phyloP scores from a whole-genome alignment of 2,888 invertebrate genomes.

The Hyposoter dolosus region DNA sequence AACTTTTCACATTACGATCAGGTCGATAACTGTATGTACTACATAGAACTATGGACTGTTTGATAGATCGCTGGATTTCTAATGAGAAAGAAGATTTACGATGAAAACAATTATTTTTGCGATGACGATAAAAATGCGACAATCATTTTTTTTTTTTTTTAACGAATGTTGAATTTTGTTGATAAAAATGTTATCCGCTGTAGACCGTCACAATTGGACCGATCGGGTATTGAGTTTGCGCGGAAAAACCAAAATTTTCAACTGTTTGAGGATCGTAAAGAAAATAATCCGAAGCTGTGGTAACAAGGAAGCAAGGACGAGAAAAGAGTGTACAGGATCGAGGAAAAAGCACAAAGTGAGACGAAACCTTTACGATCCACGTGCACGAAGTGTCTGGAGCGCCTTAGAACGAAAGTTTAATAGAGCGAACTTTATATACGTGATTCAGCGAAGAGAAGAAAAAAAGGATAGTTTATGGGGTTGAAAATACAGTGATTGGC shows the following conservation, averaged over 20 bases:
- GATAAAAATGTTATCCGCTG: neutral
- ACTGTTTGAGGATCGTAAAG: constrained; percentile 1
- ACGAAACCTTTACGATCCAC: constrained; percentile 50
- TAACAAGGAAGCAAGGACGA: constrained; percentile 1
- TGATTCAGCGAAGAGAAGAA: constrained; percentile 16
- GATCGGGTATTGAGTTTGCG: neutral
- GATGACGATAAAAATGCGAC: neutral
- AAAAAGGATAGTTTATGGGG: neutral
- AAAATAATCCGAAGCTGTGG: neutral
- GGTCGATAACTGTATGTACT: neutral
- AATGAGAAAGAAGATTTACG: neutral
- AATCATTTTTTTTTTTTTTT: neutral
- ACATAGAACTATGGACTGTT: constrained; percentile 4
- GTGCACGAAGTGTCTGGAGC: constrained; percentile 8
- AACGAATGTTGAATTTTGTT: neutral
- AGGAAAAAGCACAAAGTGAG: constrained; percentile 7
- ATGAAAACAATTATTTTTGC: no score
- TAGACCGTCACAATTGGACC: neutral
- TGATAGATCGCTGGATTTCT: constrained; percentile 37
- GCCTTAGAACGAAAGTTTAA: constrained; percentile 49
- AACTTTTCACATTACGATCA: constrained; percentile 44
- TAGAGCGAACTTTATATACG: constrained; percentile 45
- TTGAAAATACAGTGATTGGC: constrained; percentile 15
- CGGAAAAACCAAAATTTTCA: neutral
- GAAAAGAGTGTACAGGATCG: constrained; percentile 10